Evolutionary conservation across 2,113 vertebrate genomes (phyloP), one percentile per base, ranked within the genome.

Genomic region (Enhydra lutris): DNA sequence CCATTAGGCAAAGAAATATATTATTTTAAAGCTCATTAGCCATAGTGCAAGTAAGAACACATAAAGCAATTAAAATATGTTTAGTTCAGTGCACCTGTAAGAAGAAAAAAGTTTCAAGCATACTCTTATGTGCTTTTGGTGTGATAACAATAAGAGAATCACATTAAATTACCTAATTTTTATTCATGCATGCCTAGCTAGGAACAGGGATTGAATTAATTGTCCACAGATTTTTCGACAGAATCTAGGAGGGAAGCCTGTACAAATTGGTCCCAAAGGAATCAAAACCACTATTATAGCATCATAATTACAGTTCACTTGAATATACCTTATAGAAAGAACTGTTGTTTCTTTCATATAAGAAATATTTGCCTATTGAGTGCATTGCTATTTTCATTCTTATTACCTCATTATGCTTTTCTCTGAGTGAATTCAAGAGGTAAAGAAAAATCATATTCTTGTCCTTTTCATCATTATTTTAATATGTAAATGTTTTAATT

Each of bases 11-110:
- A 96, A 85, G n/a, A 86, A 59, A 65, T 50, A 80, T 9, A 78
- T 80, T 90, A 79, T 52, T 95, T 89, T 89, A 85, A 97, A 83
- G 7, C 21, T 93, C 74, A 80, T 87, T 96, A 95, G 36, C 21
- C 18, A 83, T 1, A 47, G 39, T 47, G 39, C 13, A 95, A 94
- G 15, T 90, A 23, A 93, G 39, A 89, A 82, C 34, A 82, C 12
- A 59, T 91, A 65, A 88, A 85, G 26, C 69, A 78, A 94, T 94
- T 94, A 84, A 88, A 97, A 50, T 50, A 81, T 94, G 45, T 93
- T 94, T 84, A 63, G 6, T 96, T 90, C 39, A 88, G 24, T 94
- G 36, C 13, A 91, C 69, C 65, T 94, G 6, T n/a, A 88, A 61
- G 63, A 39, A 31, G 18, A n/a, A 86, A 95, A 92, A 69, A 34